Evolutionary conservation across 1,140 invertebrate genomes (phyloP), one percentile per base, ranked within the genome.

Genomic region (Chelonus insularis): DNA sequence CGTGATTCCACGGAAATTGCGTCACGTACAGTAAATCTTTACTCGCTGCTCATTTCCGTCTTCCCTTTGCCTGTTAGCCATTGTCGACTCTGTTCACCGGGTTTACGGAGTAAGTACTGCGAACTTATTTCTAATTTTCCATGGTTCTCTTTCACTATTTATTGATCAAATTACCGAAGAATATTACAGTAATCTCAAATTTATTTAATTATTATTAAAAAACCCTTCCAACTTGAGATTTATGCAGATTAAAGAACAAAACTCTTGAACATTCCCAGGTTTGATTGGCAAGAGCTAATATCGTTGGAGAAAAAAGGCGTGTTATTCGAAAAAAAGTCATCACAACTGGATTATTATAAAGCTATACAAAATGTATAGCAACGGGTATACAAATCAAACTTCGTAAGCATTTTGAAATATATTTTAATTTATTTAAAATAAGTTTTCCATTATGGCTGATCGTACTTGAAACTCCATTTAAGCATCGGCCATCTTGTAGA

Each of bases 31-130:
- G 72, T 73, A 74, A 66, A 67, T 68, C 60, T 37, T 55, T 62
- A 61, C 64, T 65, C 75, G 73, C 70, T 65, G 66, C 68, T 61
- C 67, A 72, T 72, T 81, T 80, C 79, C 79, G 75, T 76, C 76
- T 77, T 72, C 66, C 68, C 66, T 75, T 69, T 72, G 76, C 72
- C 69, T 75, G 75, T 77, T 74, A 75, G 77, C 77, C 75, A 80
- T 81, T 78, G 69, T 71, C 69, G 73, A 18, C 66, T 75, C 74
- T 68, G 72, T 75, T 75, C 68, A 68, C 75, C 77, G 75, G 79
- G 75, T 70, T 75, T 67, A 71, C 68, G 65, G 21, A 72, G 74
- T 73, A 72, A 75, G 65, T 62, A 21, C 56, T 59, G n/a, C n/a
- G n/a, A n/a, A n/a, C n/a, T n/a, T n/a, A n/a, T n/a, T n/a, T n/a